Percentiles rank a stretch among this genome's conserved stretches.
phyloP scores from a whole-genome alignment of 2,797 vertebrate genomes.

The Gymnothorax reevesii region DNA sequence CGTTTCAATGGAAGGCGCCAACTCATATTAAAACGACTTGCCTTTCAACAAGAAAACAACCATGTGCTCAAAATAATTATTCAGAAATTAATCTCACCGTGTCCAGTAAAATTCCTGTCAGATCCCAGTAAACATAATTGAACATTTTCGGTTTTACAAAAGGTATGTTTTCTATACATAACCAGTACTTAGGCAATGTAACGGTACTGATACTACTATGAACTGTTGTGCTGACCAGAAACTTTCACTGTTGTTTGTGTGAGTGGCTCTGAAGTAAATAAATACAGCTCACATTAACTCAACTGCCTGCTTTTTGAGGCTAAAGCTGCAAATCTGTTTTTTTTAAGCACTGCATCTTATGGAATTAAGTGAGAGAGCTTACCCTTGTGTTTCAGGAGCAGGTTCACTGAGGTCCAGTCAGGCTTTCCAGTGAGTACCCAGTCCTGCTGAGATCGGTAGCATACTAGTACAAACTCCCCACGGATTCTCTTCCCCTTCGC shows the following conservation, averaged over 20 bases:
- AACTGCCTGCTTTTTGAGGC: neutral
- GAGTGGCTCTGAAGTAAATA: constrained; percentile 19
- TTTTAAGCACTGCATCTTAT: constrained; percentile 30
- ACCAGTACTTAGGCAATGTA: constrained; percentile 23
- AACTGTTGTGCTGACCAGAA: constrained; percentile 22
- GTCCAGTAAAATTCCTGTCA: neutral
- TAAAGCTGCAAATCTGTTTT: neutral
- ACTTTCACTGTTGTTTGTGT: constrained; percentile 39
- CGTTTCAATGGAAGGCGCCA: constrained; percentile 51
- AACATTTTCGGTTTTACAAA: too few species aligned
- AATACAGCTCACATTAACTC: constrained; percentile 12
- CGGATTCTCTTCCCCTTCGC: constrained; percentile 48
- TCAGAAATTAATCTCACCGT: neutral
- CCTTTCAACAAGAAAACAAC: neutral
- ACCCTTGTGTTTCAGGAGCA: constrained; percentile 64
- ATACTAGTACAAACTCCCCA: constrained; percentile 54
- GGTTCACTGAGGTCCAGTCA: constrained; percentile 63
- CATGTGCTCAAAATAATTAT: neutral
- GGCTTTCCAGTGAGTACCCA: constrained; percentile 55
- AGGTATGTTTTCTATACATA: constrained; percentile 15
- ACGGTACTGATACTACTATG: constrained; percentile 7
- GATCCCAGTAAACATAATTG: neutral
- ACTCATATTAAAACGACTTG: constrained; percentile 28
- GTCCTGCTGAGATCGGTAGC: constrained; percentile 55
- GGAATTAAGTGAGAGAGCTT: constrained; percentile 48